Conservation (phyloP, 2,888 invertebrate species). For the Cremastobaeus sp. region DNA sequence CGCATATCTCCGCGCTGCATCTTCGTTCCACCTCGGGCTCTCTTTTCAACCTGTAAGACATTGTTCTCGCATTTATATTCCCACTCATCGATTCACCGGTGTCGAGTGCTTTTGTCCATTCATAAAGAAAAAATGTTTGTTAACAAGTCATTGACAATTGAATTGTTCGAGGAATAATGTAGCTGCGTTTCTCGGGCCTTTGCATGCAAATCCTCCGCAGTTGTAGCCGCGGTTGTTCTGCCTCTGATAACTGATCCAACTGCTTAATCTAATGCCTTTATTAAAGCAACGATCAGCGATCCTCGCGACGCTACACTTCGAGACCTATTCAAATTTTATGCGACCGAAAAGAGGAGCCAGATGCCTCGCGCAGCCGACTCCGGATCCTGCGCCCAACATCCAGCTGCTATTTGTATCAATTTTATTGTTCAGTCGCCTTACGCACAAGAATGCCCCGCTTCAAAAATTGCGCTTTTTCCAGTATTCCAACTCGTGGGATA, state of each 20-base stretch:
- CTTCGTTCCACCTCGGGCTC: constrained; percentile 45
- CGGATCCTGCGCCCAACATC: constrained; percentile 9
- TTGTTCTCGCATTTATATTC: constrained; percentile 70
- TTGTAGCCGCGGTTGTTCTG: constrained; percentile 25
- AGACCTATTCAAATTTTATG: constrained; percentile 70
- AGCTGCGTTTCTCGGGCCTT: constrained; percentile 6
- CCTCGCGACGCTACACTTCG: constrained; percentile 39
- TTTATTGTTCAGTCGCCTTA: too few relatives aligned
- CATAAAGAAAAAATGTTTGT: constrained; percentile 49
- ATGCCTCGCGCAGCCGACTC: constrained; percentile 23
- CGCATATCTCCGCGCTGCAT: constrained; percentile 48
- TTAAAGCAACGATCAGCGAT: constrained; percentile 46
- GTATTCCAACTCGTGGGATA: constrained; percentile 1
- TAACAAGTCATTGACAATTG: constrained; percentile 49
- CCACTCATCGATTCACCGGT: constrained; percentile 47
- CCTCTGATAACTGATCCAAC: constrained; percentile 30
- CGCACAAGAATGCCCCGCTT: constrained; percentile 39
- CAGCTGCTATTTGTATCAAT: constrained; percentile 14
- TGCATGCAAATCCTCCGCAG: constrained; percentile 26
- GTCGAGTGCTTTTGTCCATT: constrained; percentile 26
- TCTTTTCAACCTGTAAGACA: constrained; percentile 64
- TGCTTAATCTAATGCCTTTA: constrained; percentile 51
- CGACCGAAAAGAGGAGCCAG: constrained; percentile 32
- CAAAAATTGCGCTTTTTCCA: constrained; percentile 24
- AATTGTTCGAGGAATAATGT: constrained; percentile 34